A percentile compares a stretch with the other conserved stretches of the same genome.
Evolutionary conservation across 2,113 vertebrate genomes (phyloP).

Genomic region (Alligator mississippiensis): DNA sequence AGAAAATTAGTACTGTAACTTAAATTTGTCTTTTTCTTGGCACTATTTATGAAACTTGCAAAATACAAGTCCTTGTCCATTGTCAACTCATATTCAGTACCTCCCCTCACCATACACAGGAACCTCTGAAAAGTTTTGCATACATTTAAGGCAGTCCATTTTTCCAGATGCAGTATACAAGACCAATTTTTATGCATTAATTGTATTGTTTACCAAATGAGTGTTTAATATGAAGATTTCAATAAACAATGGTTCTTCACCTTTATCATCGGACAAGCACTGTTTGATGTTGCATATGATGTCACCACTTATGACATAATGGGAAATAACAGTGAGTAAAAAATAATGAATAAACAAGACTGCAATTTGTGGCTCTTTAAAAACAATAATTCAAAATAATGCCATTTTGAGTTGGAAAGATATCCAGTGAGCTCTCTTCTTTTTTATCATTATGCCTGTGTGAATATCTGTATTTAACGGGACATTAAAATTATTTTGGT

Average conservation of each 20-base stretch:
- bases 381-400: not conserved
- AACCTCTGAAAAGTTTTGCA: not conserved
- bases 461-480: not conserved
- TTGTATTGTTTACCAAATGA: not conserved
- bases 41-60: not conserved
- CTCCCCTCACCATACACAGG: not conserved
- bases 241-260: not conserved
- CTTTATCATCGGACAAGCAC: not conserved
- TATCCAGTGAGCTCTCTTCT: not conserved
- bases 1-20: not conserved
- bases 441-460: not conserved
- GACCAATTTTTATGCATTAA: rapidly evolving
- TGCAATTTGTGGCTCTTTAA: not conserved
- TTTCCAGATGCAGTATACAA: not conserved
- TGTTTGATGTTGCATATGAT: not conserved
- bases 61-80: not conserved
- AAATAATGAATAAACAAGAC: not conserved
- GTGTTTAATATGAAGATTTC: not conserved
- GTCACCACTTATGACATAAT: not conserved
- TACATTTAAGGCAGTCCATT: not conserved
- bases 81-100: not conserved
- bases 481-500: not conserved
- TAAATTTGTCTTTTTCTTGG: not conserved
- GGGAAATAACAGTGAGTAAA: not conserved
- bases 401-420: not conserved